Evolutionary conservation across 1,140 invertebrate species (phyloP), one percentile per base, ranked within the genome.

Genomic region (Zaprionus lachaisei): DNA sequence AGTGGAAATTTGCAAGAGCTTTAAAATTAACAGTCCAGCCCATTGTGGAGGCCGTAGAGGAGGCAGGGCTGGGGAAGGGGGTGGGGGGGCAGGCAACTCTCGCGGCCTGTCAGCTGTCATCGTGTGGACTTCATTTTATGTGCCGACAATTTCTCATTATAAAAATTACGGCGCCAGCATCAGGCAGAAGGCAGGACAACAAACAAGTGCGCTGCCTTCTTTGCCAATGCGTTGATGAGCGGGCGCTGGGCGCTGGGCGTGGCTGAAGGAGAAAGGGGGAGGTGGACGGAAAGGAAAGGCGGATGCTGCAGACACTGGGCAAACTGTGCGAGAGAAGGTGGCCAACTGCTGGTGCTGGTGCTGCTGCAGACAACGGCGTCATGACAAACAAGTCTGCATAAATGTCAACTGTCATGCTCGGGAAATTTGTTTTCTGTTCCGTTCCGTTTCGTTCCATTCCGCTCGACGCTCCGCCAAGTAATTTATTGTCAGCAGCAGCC

Each of bases 131-230:
- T 85, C 73, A 90, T 90, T 90, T 89, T 90, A 90, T 90, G 76
- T 83, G 85, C 85, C 81, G 85, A 90, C 85, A 90, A 90, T 90
- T 90, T 90, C 85, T 90, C 85, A 90, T 90, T 90, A 90, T 90
- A 90, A 90, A 90, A 90, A 90, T 85, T 90, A 90, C 75, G 80
- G 72, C 75, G 60, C 63, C 74, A 80, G 61, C 47, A 78, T 58
- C 62, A 54, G 54, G 60, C 70, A 65, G 41, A 56, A 34, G 51
- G 31, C 67, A 63, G 61, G 44, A 76, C 62, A 60, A 61, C 55
- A 72, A 76, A 73, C 74, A 60, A 75, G 69, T 55, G 9, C 49
- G 57, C 4, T 28, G 49, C 22, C 14, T 28, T 38, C 37, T 20
- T 11, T 26, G 38, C 38, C 38, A 41, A 28, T 34, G 20, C 20